Percentiles rank a stretch among this genome's conserved stretches.
Evolutionary conservation across 92 coral and sea anemone species (phyloP).

Genomic region (Metridium senile): DNA sequence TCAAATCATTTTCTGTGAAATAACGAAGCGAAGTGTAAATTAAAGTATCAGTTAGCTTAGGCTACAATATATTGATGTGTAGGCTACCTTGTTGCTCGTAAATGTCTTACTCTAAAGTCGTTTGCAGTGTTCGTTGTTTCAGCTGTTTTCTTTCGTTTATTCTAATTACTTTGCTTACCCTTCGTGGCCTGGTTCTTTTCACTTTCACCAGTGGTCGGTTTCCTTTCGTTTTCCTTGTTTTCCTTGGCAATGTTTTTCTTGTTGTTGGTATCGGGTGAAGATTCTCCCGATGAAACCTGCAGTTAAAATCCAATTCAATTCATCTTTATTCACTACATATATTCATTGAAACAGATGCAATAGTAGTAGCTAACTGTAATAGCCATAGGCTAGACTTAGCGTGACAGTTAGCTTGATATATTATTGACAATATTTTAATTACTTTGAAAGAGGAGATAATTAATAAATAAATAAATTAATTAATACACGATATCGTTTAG

Average conservation of each 20-base stretch:
- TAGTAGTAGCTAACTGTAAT: background rate
- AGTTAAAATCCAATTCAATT: background rate
- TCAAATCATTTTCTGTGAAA: no score
- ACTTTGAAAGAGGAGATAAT: no score
- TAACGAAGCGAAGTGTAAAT: no score
- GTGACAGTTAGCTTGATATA: no score
- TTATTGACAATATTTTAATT: no score
- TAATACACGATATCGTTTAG: no score
- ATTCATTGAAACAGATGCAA: no score
- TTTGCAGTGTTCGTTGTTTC: background rate
- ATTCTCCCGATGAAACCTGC: constrained; percentile 21
- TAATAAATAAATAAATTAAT: no score
- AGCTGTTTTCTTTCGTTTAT: background rate
- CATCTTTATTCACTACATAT: background rate
- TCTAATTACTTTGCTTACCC: background rate
- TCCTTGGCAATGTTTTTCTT: constrained; percentile 21
- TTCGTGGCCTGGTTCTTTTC: background rate
- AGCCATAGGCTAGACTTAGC: no score
- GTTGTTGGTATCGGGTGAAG: constrained; percentile 21
- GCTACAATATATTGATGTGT: no score
- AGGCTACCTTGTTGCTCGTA: no score
- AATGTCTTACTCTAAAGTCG: background rate
- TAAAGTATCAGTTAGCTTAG: no score
- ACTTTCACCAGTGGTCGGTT: background rate
- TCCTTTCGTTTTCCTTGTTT: constrained; percentile 4